Conservation (phyloP, 2,888 invertebrate species). For the Esperia sulphurella region DNA sequence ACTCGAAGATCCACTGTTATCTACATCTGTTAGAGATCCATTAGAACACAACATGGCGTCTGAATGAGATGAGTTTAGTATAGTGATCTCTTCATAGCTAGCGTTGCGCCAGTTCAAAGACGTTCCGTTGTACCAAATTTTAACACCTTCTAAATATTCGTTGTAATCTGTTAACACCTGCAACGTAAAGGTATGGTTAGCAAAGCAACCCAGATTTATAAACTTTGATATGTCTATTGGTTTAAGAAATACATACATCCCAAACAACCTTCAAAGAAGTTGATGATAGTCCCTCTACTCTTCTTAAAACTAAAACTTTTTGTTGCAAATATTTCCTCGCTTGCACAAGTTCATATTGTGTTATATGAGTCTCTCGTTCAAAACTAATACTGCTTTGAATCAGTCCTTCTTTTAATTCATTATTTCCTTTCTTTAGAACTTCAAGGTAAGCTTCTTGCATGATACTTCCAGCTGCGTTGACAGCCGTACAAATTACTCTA, state of each 20-base stretch:
- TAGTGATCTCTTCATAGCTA: constrained; percentile 48
- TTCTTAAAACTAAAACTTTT: constrained; percentile 86
- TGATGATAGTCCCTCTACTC: constrained; percentile 84
- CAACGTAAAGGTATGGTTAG: constrained; percentile 20
- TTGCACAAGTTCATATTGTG: constrained; percentile 87
- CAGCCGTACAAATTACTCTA: constrained; percentile 72
- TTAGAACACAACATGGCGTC: constrained; percentile 63
- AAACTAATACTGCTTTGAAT: constrained; percentile 52
- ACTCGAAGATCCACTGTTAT: constrained; percentile 84
- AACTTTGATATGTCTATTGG: background rate
- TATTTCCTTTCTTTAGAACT: constrained; percentile 65
- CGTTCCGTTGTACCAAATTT: constrained; percentile 80
- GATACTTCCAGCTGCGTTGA: constrained; percentile 72
- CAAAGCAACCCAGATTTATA: background rate
- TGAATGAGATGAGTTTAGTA: constrained; percentile 45
- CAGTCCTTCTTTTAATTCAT: constrained; percentile 52
- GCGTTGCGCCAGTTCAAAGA: constrained; percentile 67
- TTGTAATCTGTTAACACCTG: constrained; percentile 75
- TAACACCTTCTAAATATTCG: constrained; percentile 83
- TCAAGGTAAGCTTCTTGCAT: constrained; percentile 74
- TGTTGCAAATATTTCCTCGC: constrained; percentile 88
- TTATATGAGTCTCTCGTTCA: constrained; percentile 72
- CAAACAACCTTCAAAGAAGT: constrained; percentile 89
- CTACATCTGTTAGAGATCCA: constrained; percentile 84
- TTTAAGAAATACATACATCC: constrained; percentile 81